These are phyloP conservation scores for Copsychus sechellarum DNA, from an alignment of 2,113 vertebrate genomes.

Conservation along the genomic window DNA sequence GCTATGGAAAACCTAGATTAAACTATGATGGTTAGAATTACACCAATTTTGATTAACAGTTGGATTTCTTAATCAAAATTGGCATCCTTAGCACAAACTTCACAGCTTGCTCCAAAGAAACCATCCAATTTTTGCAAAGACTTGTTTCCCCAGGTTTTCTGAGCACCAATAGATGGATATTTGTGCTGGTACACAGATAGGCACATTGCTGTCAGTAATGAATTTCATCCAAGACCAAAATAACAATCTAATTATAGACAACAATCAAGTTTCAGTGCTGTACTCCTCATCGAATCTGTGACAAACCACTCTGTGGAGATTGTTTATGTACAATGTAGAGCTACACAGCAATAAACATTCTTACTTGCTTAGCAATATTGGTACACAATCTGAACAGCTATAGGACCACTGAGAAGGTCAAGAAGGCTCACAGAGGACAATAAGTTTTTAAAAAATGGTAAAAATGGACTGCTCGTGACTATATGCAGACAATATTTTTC, in stretches of 20 bases:
- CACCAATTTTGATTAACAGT: not conserved
- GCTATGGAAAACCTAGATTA: not conserved
- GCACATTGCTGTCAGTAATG: not conserved
- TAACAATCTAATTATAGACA: not conserved
- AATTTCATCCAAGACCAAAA: not conserved
- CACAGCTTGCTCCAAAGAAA: not conserved
- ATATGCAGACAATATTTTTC: not conserved
- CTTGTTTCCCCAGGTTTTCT: not conserved
- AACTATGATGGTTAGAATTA: not conserved
- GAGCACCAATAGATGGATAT: not conserved
- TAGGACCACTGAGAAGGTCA: not conserved
- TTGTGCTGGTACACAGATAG: not conserved
- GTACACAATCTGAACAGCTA: not conserved
- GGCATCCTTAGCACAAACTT: not conserved
- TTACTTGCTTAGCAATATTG: not conserved
- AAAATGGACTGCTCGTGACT: not conserved
- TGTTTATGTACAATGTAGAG: not conserved
- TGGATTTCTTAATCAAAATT: not conserved
- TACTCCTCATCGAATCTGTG: not conserved
- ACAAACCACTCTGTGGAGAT: not conserved
- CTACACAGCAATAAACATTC: not conserved
- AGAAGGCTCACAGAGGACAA: not conserved
- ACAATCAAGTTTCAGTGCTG: not conserved
- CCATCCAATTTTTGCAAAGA: not conserved
- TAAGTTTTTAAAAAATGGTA: not conserved